Conservation (phyloP, 2,888 invertebrate genomes). For the Cosmia trapezina region DNA sequence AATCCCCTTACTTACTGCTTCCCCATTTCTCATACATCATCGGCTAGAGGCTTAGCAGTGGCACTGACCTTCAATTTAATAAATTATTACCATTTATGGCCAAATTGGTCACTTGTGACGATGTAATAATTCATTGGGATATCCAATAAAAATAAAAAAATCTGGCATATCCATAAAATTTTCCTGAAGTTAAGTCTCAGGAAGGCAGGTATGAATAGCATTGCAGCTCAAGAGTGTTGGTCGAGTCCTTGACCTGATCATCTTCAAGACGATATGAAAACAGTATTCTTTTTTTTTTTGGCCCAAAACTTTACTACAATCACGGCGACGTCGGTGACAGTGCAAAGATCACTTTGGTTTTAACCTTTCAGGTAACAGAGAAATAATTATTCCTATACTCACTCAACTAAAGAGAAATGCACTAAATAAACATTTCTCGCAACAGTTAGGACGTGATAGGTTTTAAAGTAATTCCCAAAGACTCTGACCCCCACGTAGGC, state of each 20-base stretch:
- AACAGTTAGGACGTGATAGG: not conserved
- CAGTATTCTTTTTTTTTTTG: not conserved
- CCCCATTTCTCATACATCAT: conserved; percentile 31
- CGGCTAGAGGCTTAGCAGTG: not conserved
- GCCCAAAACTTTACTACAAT: not conserved
- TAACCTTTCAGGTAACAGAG: not conserved
- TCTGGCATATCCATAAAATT: not conserved
- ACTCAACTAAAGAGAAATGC: not conserved
- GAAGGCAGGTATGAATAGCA: not conserved
- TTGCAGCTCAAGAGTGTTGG: not conserved
- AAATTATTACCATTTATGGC: not conserved
- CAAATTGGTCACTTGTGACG: not conserved
- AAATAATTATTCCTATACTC: not conserved
- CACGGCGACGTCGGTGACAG: too few relatives aligned
- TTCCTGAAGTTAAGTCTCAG: not conserved
- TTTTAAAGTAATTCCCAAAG: conserved; percentile 35
- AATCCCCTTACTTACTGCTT: conserved; percentile 13
- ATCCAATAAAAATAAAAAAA: not conserved
- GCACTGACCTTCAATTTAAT: not conserved
- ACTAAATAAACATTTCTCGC: conserved; percentile 13
- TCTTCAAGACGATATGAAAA: not conserved
- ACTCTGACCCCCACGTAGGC: conserved; percentile 36
- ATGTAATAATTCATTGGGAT: not conserved
- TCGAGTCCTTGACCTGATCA: not conserved
- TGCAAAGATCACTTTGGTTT: too few relatives aligned